These are phyloP conservation scores for Psittacula cyanocephala DNA, from an alignment of 2,113 vertebrate genomes.

Conservation along the genomic window DNA sequence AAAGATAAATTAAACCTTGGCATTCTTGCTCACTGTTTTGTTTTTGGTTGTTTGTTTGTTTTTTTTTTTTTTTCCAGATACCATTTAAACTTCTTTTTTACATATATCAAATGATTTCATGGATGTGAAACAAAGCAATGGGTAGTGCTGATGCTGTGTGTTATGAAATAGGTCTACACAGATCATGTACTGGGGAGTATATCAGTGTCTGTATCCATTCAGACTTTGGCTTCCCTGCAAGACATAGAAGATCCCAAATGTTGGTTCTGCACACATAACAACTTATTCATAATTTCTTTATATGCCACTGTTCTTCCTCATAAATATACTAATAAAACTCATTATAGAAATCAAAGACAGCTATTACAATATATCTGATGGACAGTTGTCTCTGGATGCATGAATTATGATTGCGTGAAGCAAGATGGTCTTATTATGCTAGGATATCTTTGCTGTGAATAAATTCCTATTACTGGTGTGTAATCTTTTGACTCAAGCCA, in stretches of 20 bases:
- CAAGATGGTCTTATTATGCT: constrained; percentile 32
- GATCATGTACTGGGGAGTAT: not conserved
- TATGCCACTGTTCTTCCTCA: constrained; percentile 25
- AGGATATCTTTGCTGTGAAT: constrained; percentile 51
- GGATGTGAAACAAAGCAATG: not conserved
- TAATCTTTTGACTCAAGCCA: constrained; percentile 36
- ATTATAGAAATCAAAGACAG: constrained; percentile 59
- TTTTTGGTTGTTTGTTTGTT: not conserved
- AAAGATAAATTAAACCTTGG: not conserved
- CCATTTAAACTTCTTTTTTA: not conserved
- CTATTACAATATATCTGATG: constrained; percentile 46
- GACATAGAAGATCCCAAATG: not conserved
- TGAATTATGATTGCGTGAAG: constrained; percentile 41
- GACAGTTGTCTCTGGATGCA: constrained; percentile 52
- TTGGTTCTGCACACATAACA: constrained; percentile 20
- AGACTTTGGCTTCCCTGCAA: not conserved
- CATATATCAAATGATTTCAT: not conserved
- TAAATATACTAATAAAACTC: constrained; percentile 65
- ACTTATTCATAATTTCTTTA: constrained; percentile 56
- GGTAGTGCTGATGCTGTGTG: not conserved
- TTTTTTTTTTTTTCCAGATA: not conserved
- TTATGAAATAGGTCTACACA: not conserved
- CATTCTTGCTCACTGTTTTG: not conserved
- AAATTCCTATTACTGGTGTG: constrained; percentile 33
- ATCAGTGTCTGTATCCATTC: not conserved